Base-by-base conservation (phyloP, 53 echinoderm and acorn worm species). In the Mesocentrotus franciscanus region DNA sequence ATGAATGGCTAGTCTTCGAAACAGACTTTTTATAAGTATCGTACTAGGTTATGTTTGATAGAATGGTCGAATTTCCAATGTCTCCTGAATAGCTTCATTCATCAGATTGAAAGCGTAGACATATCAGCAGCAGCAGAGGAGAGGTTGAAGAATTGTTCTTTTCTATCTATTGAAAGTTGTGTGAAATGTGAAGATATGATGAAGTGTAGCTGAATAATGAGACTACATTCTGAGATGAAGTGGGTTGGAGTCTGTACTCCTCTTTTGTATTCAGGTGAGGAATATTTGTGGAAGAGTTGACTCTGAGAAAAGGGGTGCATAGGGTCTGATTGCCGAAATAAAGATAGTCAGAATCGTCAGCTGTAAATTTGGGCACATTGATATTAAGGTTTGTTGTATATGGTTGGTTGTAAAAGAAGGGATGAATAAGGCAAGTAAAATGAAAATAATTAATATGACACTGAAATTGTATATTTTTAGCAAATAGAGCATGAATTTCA, bases 201-300 rank as follows among this genome's bases (percentile, higher is more conserved):
- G 18, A 16, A 27, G 17, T 16, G 22, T 39, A 39, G 36, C 39
- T 81, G 81, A 17, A 39, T 39, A 9, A 39, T 9, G 22, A 81
- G 81, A 81, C 90, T 90, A 90, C 15, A 22, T 39, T 42, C 33
- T 14, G 12, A n/a, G 78, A 18, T 81, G 18, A 9, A 81, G 20
- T 39, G 42, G 81, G 18, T 20, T 42, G 20, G n/a, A 60, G 32
- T 90, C n/a, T 90, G 59, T 60, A 58, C 87, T 22, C 87, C 60
- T 61, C 60, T 90, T 89, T 59, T 90, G 90, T 90, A 30, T 32
- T 90, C 60, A 90, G 90, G 58, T 61, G 60, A 30, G 90, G 10
- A 90, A 30, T 90, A 90, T 60, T 89, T 90, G 90, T 90, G 90
- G 90, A 90, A 60, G 90, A 90, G 32, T 60, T 13, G 5, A 90